Base-by-base conservation (phyloP, 2,888 invertebrate genomes). In the Pseudanteris insignis region DNA sequence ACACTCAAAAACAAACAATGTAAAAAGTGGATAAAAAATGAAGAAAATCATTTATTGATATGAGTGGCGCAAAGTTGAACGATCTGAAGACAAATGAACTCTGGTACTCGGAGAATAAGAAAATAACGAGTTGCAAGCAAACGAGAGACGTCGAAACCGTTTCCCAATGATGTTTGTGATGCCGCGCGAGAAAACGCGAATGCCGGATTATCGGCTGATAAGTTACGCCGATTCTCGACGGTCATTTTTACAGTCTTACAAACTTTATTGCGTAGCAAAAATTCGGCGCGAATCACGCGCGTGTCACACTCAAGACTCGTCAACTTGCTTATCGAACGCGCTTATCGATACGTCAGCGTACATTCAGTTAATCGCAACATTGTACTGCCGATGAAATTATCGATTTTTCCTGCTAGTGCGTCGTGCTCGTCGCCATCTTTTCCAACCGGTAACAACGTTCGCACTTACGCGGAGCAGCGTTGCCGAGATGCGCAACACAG, bases 51-150 rank as follows among this genome's bases (percentile, higher is more conserved):
- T 2, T 47, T 32, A 5, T 38, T 46, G 63, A 63, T 63, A 63
- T 50, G 63, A 63, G 50, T 57, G 57, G 28, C 47, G 26, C 25
- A 15, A 58, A 59, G 63, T 63, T 63, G 63, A 63, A 63, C 30
- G 63, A 63, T 63, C 59, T 21, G 50, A 34, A 43, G 51, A 51
- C 55, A 51, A 64, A 30, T 64, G 60, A 57, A 60, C 59, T 63
- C 47, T 59, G 63, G 43, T 55, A 46, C 55, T 50, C 21, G n/a
- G 29, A 36, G 37, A 59, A 59, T 55, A 50, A 59, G 55, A 59
- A 59, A 53, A 57, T 47, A 55, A 62, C 41, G 24, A 62, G 21
- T 26, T 24, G 10, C 38, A 46, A 30, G 50, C 21, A 36, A 51
- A 24, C 12, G 46, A 38, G 44, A 32, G 53, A 21, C 36, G 32